A percentile compares a stretch with the other conserved stretches of the same genome.
These are phyloP conservation scores for Rattus rattus DNA, from an alignment of 2,113 vertebrate species.

Conservation along the genomic window DNA sequence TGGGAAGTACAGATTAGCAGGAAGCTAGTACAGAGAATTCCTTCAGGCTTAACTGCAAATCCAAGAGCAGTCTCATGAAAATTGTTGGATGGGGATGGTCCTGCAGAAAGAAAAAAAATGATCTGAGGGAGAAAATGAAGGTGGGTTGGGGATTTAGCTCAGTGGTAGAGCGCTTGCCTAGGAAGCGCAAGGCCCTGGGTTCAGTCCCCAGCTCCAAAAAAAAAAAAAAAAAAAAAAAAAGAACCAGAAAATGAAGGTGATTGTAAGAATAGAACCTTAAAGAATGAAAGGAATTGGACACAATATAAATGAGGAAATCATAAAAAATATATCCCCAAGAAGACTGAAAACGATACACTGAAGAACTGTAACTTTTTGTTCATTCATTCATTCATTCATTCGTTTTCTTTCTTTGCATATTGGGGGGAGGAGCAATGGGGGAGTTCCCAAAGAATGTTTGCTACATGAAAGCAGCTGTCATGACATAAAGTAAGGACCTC, in stretches of 20 bases:
- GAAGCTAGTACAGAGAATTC: neutral
- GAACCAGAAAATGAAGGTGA: neutral
- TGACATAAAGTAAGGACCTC: neutral
- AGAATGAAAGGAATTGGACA: neutral
- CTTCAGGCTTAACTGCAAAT: constrained; percentile 6
- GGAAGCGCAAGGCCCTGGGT: too few species aligned
- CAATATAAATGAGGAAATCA: neutral
- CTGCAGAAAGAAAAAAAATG: constrained; percentile 6
- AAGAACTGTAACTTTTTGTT: neutral
- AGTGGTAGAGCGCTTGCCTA: too few species aligned
- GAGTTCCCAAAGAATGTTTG: neutral
- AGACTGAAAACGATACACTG: neutral
- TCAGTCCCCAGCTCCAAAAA: too few species aligned
- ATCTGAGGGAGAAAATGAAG: neutral
- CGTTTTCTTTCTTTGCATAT: neutral
- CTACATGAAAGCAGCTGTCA: neutral
- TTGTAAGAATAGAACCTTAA: neutral
- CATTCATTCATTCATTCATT: neutral
- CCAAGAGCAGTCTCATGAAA: neutral
- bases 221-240: too few species aligned
- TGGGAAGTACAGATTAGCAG: neutral
- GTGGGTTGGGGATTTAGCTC: too few species aligned
- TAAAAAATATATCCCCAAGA: neutral
- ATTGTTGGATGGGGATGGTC: neutral
- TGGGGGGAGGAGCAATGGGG: neutral